Evolutionary conservation across 2,888 invertebrate species (phyloP).

Genomic region (Salpingus planirostris): DNA sequence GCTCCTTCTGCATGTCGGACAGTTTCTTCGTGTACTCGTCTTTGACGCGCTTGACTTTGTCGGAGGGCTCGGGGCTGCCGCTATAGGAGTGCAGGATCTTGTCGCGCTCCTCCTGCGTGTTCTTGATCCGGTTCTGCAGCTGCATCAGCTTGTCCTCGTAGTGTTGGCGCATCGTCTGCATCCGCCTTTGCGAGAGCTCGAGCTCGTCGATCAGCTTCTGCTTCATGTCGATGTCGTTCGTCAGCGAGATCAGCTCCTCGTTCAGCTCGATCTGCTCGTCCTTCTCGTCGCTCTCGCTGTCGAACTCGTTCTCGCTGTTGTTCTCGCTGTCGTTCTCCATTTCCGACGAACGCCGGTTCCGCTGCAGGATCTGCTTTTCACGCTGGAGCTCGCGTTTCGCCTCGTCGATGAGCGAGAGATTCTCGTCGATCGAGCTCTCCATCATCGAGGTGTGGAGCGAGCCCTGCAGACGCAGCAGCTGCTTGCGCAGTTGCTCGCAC

Average conservation of each 20-base stretch:
- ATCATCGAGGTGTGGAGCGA: conserved; percentile 22
- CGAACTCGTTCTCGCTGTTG: conserved; percentile 47
- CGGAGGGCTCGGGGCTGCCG: conserved; percentile 49
- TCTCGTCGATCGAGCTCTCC: conserved; percentile 37
- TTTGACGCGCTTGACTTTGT: conserved; percentile 69
- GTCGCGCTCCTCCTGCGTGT: conserved; percentile 86
- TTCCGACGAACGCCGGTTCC: conserved; percentile 39
- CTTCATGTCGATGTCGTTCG: conserved; percentile 91
- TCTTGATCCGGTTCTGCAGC: conserved; percentile 73
- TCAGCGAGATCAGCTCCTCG: conserved; percentile 79
- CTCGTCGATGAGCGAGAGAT: conserved; percentile 55
- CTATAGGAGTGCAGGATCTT: conserved; percentile 60
- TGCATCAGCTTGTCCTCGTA: conserved; percentile 88
- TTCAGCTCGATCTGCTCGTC: conserved; percentile 52
- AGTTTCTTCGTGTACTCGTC: conserved; percentile 87
- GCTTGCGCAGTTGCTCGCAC: conserved; percentile 62
- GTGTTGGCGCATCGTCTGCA: conserved; percentile 77
- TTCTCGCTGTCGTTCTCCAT: conserved; percentile 48
- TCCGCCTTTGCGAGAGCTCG: conserved; percentile 77
- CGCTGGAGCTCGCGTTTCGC: conserved; percentile 74
- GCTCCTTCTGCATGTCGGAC: conserved; percentile 72
- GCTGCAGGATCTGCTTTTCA: conserved; percentile 44
- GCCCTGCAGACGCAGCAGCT: conserved; percentile 28
- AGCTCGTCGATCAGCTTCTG: conserved; percentile 89
- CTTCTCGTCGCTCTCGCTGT: conserved; percentile 50